Conservation (phyloP, 2,797 vertebrate species). For the Gymnopithys bicolor region DNA sequence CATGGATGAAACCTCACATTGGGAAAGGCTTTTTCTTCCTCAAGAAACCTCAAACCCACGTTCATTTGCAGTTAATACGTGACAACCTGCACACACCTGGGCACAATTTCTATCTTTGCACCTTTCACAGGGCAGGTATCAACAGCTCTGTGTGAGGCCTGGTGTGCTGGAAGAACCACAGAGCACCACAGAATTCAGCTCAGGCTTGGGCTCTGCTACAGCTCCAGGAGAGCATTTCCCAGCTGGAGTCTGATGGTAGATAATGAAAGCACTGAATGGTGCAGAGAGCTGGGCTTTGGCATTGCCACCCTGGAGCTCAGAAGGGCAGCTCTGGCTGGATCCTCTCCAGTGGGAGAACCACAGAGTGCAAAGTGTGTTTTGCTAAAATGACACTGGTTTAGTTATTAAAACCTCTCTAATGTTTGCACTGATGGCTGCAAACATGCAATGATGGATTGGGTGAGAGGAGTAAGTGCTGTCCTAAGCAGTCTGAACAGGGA, state of each 20-base stretch:
- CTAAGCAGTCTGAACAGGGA: not conserved
- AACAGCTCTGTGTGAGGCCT: not conserved
- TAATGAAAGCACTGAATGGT: not conserved
- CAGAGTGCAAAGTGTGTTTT: not conserved
- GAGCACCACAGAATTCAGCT: not conserved
- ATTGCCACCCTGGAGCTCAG: not conserved
- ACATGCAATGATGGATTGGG: not conserved
- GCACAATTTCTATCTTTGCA: not conserved
- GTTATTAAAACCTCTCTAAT: not conserved
- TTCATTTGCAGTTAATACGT: not conserved
- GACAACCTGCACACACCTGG: not conserved
- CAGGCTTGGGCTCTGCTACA: too few species aligned
- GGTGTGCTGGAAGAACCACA: fast-evolving
- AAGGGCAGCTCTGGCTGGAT: not conserved
- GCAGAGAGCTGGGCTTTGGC: not conserved
- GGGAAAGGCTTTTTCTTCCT: not conserved
- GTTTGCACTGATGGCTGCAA: not conserved
- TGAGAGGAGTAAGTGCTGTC: not conserved
- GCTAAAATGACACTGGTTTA: not conserved
- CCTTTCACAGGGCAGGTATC: not conserved
- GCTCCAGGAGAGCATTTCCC: not conserved
- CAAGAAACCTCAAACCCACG: not conserved
- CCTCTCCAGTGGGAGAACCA: not conserved
- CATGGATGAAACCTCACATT: fast-evolving
- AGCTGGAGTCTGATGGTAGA: not conserved